Base-by-base conservation (phyloP, 2,888 invertebrate species). In the Stenurella melanura region DNA sequence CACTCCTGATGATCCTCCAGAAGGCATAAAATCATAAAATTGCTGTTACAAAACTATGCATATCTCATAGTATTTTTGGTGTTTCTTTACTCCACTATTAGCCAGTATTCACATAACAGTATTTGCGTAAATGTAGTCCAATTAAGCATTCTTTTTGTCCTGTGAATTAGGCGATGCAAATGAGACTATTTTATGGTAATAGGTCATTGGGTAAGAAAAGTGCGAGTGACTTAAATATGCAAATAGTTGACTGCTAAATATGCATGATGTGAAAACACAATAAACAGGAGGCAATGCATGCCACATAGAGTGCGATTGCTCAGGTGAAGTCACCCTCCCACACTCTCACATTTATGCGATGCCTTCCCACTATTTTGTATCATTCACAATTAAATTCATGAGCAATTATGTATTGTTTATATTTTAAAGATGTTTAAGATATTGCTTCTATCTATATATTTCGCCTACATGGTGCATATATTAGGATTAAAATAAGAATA, bases 141-240 rank as follows among this genome's bases (percentile, higher is more conserved):
- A 15, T 15, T 21, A 12, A 63, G 15, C 42, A 64, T 64, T 70
- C 38, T 56, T 70, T 57, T 21, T 34, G 64, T 50, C 38, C 15
- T 70, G 15, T 60, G 60, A 42, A 70, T 70, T 34, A 19, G 57
- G 56, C 38, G 34, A 34, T 34, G 69, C 18, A 57, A 69, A 57
- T 57, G 58, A 70, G 19, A 68, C 26, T 34, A 58, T 70, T 58
- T 70, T 70, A 70, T 60, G 60, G 60, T 70, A 70, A 60, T 70
- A 60, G 60, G 58, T 70, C 70, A 60, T 70, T 70, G 60, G 70
- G 58, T 60, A 70, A 70, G 42, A 70, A 50, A 70, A 60, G 70
- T 60, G 58, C 42, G 34, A 58, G 69, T 58, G 17, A 58, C 15
- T 70, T 58, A 15, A 60, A 70, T 38, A 60, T 56, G 21, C 19